Conservation (phyloP, 2,797 vertebrate genomes). For the Dicrostonyx torquatus region DNA sequence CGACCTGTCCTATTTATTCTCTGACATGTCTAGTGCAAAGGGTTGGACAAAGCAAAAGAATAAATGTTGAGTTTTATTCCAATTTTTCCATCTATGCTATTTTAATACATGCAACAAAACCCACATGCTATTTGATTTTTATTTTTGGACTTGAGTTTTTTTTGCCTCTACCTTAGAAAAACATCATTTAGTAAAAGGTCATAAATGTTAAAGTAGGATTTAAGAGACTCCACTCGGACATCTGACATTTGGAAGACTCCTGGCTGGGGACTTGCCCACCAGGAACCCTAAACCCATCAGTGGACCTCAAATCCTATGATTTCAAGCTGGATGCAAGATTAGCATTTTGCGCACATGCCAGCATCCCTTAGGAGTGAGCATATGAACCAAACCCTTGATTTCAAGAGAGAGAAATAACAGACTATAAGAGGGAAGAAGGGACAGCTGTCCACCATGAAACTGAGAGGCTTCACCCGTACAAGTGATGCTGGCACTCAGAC, state of each 20-base stretch:
- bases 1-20: background rate
- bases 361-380: background rate
- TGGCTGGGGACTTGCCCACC: conserved; percentile 32
- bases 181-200: conserved; percentile 72
- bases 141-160: conserved; percentile 61
- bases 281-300: conserved; percentile 57
- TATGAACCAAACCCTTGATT: background rate
- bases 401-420: conserved; percentile 38
- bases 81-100: conserved; percentile 2
- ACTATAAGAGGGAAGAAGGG: background rate
- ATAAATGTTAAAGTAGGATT: conserved; percentile 67
- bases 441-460: background rate
- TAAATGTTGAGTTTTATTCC: conserved; percentile 42
- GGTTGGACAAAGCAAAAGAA: conserved; percentile 29
- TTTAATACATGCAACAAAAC: conserved; percentile 56
- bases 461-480: background rate
- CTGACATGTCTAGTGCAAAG: conserved; percentile 2
- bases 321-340: conserved; percentile 36
- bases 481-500: background rate
- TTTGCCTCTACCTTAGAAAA: conserved; percentile 57
- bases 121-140: conserved; percentile 58
- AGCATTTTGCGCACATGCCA: conserved; percentile 41
- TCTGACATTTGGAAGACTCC: conserved; percentile 68
- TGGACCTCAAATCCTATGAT: conserved; percentile 37
- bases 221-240: conserved; percentile 65